Evolutionary conservation across 2,888 invertebrate species (phyloP).

Genomic region (Ditylenchus weischeri): DNA sequence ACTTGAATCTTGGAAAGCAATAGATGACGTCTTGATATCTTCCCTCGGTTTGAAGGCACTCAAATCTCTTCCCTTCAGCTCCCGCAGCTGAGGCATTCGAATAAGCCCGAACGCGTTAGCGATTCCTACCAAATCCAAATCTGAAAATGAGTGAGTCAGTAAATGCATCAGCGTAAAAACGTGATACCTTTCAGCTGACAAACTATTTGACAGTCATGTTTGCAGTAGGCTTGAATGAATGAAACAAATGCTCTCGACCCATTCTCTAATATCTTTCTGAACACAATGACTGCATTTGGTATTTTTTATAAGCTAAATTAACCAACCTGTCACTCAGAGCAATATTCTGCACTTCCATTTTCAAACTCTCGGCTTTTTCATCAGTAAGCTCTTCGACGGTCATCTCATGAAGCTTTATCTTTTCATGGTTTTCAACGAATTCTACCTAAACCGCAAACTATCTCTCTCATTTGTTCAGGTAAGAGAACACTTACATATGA

Average conservation of each 20-base stretch:
- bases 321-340: constrained; percentile 42
- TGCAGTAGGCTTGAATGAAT: constrained; percentile 84
- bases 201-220: constrained; percentile 88
- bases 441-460: constrained; percentile 63
- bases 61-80: constrained; percentile 64
- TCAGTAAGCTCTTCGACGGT: constrained; percentile 44
- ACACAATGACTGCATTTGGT: background rate
- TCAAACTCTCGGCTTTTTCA: constrained; percentile 44
- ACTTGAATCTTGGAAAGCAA: constrained; percentile 35
- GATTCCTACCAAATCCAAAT: constrained; percentile 68
- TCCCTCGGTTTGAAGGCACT: constrained; percentile 43
- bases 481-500: constrained; percentile 65
- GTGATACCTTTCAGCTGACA: constrained; percentile 71
- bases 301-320: background rate
- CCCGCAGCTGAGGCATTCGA: constrained; percentile 90
- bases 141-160: background rate
- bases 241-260: constrained; percentile 90
- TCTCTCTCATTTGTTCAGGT: no score
- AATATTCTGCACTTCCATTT: constrained; percentile 47
- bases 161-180: background rate
- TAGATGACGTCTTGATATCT: constrained; percentile 50
- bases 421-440: constrained; percentile 69
- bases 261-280: constrained; percentile 75
- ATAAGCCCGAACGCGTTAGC: constrained; percentile 75
- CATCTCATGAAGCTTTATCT: constrained; percentile 41